A percentile compares a stretch with the other conserved stretches of the same genome.
phyloP scores from a whole-genome alignment of 2,888 invertebrate species.

The Lapara coniferarum region DNA sequence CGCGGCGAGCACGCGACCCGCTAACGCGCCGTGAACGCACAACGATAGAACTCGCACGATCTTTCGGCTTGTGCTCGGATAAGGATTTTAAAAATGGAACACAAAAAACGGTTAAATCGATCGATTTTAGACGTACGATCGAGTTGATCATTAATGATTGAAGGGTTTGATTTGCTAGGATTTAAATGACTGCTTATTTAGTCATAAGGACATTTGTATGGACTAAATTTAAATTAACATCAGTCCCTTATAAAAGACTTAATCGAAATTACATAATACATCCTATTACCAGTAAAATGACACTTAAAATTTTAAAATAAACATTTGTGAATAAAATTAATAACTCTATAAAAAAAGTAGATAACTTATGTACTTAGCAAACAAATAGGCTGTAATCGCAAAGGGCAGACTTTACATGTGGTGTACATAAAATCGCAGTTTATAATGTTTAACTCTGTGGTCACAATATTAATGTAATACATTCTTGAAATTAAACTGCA shows the following conservation, averaged over 20 bases:
- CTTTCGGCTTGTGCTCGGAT: constrained; percentile 39
- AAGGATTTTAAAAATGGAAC: constrained; percentile 35
- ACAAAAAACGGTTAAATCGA: constrained; percentile 43
- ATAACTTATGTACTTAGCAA: background rate
- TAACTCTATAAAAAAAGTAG: too few relatives aligned
- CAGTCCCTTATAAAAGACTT: background rate
- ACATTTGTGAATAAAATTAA: background rate
- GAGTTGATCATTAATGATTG: constrained; percentile 7
- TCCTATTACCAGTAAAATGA: background rate
- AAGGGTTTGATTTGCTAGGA: constrained; percentile 9
- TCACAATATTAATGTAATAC: background rate
- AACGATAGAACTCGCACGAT: constrained; percentile 48
- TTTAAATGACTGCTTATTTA: background rate
- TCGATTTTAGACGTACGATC: constrained; percentile 27
- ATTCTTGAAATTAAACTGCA: background rate
- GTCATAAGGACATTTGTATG: background rate
- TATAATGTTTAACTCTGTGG: background rate
- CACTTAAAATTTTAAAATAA: background rate
- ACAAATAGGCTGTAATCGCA: background rate
- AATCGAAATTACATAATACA: background rate
- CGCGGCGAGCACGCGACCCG: constrained; percentile 64
- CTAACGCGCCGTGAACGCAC: constrained; percentile 63
- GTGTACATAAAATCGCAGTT: background rate
- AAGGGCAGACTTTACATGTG: background rate
- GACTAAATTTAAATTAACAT: background rate